These are phyloP conservation scores for Drosophila obscura DNA, from an alignment of 1,140 invertebrate species.

Conservation along the genomic window DNA sequence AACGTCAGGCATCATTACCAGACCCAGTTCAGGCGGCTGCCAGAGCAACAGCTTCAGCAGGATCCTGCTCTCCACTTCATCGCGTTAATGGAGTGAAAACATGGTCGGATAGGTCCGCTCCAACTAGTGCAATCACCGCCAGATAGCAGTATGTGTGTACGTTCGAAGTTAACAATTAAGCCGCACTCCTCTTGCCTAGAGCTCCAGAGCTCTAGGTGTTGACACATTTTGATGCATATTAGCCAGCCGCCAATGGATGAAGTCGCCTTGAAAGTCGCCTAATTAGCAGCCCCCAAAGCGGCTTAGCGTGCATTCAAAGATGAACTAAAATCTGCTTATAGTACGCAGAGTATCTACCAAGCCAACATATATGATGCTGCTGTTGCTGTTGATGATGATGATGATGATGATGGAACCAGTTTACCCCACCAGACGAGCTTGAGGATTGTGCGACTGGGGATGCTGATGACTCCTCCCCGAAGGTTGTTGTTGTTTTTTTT, in stretches of 20 bases:
- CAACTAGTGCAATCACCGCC: not conserved
- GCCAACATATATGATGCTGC: not conserved
- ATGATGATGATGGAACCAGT: constrained; percentile 54
- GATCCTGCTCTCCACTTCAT: constrained; percentile 43
- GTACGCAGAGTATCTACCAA: constrained; percentile 8
- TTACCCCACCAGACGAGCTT: not conserved
- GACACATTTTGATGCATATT: constrained; percentile 81
- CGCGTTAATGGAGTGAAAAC: constrained; percentile 77
- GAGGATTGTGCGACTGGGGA: not conserved
- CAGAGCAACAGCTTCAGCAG: constrained; percentile 14
- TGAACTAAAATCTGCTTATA: constrained; percentile 68
- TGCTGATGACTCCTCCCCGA: constrained; percentile 58
- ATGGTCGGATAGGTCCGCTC: constrained; percentile 35
- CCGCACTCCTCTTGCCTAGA: constrained; percentile 18
- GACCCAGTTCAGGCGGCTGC: constrained; percentile 37
- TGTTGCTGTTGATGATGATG: constrained; percentile 6
- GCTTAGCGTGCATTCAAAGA: constrained; percentile 66
- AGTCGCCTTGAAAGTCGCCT: constrained; percentile 64
- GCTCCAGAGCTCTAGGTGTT: constrained; percentile 63
- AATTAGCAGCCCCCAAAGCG: constrained; percentile 75
- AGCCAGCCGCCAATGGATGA: constrained; percentile 39
- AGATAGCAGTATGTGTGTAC: constrained; percentile 4
- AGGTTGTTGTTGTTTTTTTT: constrained; percentile 14
- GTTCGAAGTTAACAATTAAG: constrained; percentile 71
- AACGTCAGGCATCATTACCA: constrained; percentile 76